phyloP scores from a whole-genome alignment of 2,888 invertebrate species.

The Halictus quadricinctus region DNA sequence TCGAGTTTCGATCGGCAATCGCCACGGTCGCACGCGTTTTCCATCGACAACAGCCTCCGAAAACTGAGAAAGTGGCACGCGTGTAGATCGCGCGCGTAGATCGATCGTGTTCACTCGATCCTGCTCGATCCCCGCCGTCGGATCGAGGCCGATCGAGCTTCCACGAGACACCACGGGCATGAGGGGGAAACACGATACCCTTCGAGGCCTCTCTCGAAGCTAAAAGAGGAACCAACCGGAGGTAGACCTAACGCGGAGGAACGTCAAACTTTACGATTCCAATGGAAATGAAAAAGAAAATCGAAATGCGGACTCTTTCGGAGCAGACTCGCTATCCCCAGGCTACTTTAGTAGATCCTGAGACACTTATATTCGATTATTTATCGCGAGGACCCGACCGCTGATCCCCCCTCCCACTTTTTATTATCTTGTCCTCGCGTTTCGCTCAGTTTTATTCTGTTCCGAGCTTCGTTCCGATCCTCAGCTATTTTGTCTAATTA shows the following conservation, averaged over 20 bases:
- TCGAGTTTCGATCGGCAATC: conserved; percentile 10
- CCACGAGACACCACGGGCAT: not conserved
- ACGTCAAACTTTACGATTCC: conserved; percentile 11
- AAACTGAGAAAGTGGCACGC: conserved; percentile 41
- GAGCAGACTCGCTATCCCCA: not conserved
- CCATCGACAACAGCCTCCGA: not conserved
- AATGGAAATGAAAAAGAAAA: not conserved
- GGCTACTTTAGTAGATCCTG: not conserved
- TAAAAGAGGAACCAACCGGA: not conserved
- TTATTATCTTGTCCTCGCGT: not conserved
- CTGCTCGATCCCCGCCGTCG: conserved; percentile 49
- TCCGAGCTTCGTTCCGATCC: not conserved
- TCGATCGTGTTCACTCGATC: conserved; percentile 22
- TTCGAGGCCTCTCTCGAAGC: not conserved
- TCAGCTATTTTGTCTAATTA: not conserved
- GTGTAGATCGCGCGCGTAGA: conserved; percentile 10
- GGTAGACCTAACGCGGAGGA: conserved; percentile 24
- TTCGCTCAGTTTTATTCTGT: not conserved
- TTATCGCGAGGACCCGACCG: not conserved
- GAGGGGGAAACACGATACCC: conserved; percentile 48
- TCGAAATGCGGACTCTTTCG: not conserved
- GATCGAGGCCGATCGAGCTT: conserved; percentile 38
- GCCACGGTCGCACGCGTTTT: conserved; percentile 3
- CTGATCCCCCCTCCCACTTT: not conserved
- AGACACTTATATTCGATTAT: not conserved